A percentile compares a stretch with the other conserved stretches of the same genome.
phyloP scores from a whole-genome alignment of 2,888 invertebrate species.

The Mycalesis mineus region DNA sequence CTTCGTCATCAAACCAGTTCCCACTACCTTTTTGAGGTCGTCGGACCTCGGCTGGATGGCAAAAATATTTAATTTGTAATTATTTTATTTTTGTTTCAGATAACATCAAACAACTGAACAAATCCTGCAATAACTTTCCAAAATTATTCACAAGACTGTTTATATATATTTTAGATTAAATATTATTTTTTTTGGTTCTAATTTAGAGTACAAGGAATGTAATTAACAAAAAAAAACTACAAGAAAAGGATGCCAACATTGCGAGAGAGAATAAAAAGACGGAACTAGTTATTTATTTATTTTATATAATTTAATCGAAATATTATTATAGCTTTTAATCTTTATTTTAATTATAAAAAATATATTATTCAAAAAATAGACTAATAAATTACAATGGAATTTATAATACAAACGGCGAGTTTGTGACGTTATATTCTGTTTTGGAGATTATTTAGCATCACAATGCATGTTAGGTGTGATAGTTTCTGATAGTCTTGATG shows the following conservation, averaged over 20 bases:
- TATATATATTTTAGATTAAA: constrained; percentile 48
- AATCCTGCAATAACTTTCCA: constrained; percentile 67
- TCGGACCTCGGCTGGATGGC: too few relatives aligned
- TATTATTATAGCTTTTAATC: constrained; percentile 55
- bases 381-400: constrained; percentile 21
- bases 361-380: not conserved
- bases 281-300: constrained; percentile 71
- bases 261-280: constrained; percentile 76
- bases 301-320: constrained; percentile 40
- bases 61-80: too few relatives aligned
- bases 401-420: constrained; percentile 22
- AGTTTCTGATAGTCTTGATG: constrained; percentile 41
- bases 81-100: constrained; percentile 57
- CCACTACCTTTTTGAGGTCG: too few relatives aligned
- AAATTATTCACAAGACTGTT: constrained; percentile 75
- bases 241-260: constrained; percentile 57
- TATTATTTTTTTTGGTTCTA: constrained; percentile 40
- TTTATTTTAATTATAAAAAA: constrained; percentile 6
- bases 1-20: too few relatives aligned
- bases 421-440: constrained; percentile 22
- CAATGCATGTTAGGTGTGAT: constrained; percentile 33
- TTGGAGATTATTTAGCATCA: constrained; percentile 30
- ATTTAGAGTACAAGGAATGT: constrained; percentile 45
- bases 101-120: constrained; percentile 55
- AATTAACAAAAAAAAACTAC: constrained; percentile 30